Evolutionary conservation across 2,797 vertebrate genomes (phyloP), one percentile per base, ranked within the genome.

Genomic region (Halcyon leucocephala): DNA sequence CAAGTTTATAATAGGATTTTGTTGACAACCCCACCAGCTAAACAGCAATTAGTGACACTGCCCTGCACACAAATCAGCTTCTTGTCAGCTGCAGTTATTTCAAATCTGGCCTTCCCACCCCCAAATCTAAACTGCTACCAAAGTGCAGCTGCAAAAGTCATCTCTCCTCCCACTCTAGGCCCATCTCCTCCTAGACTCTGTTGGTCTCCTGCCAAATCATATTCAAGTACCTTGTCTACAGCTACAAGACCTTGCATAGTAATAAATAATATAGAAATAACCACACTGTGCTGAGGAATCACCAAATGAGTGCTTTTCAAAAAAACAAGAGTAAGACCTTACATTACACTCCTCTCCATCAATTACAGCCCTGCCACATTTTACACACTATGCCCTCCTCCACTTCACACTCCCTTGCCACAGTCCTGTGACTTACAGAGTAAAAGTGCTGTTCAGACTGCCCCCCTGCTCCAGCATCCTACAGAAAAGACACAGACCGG

Each of bases 61-160:
- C 13, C 28, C 52, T 35, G 39, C 58, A 91, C 51, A 62, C 19
- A 82, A 89, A 87, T 21, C 22, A 57, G 31, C 62, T 60, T 88
- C 62, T 73, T 58, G 16, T 73, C 78, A 82, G 66, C 55, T 33
- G 29, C 58, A 86, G 48, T 33, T 10, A 26, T 51, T 81, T 82
- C 58, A 84, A n/a, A 60, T 57, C 74, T 74, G 37, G 16, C 55
- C 57, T 74, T 89, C 35, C 41, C 58, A 91, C 57, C 33, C 80
- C 41, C 52, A 87, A 77, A 86, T 24, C 26, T 46, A 69, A 90
- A 58, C 28, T 6, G 7, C 62, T 60, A 81, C 82, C 73, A 80
- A 84, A 93, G 41, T 13, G 48, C 85, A 93, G 69, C 90, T 97
- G 88, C 74, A 92, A 82, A 95, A 92, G 12, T 39, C 67, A 90